Conservation (phyloP, 2,113 vertebrate genomes). For the Dipodomys merriami region DNA sequence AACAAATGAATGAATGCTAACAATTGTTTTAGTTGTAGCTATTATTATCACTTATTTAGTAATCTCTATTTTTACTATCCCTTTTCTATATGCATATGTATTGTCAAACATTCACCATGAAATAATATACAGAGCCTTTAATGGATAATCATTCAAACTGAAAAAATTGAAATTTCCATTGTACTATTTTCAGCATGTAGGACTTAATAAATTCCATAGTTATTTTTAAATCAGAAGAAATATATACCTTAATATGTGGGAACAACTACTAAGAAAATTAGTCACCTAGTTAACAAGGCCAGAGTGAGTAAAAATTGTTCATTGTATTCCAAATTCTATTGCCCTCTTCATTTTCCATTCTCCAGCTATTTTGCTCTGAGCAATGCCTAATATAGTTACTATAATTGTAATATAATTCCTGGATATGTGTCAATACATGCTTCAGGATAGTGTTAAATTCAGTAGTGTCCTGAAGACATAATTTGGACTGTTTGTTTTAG, state of each 20-base stretch:
- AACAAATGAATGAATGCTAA: neutral
- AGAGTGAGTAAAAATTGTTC: slow-evolving; percentile 24
- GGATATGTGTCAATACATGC: slow-evolving; percentile 6
- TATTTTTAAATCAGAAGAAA: slow-evolving; percentile 50
- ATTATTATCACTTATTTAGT: neutral
- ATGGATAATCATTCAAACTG: slow-evolving; percentile 6
- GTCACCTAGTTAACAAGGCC: neutral
- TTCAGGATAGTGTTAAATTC: neutral
- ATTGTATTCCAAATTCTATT: neutral
- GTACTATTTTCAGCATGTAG: neutral
- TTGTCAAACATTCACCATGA: neutral
- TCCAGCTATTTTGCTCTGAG: slow-evolving; percentile 3
- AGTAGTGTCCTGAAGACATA: neutral
- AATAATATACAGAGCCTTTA: neutral
- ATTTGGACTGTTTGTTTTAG: neutral
- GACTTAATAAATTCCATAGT: slow-evolving; percentile 9
- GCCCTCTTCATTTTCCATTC: neutral
- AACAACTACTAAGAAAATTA: slow-evolving; percentile 32
- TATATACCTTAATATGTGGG: neutral
- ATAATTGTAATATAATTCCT: neutral
- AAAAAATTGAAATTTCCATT: neutral
- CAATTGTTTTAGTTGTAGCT: neutral
- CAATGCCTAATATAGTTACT: neutral
- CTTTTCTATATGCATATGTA: neutral
- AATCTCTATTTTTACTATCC: neutral